These are phyloP conservation scores for Plectropomus leopardus DNA, from an alignment of 2,113 vertebrate species.

Conservation along the genomic window DNA sequence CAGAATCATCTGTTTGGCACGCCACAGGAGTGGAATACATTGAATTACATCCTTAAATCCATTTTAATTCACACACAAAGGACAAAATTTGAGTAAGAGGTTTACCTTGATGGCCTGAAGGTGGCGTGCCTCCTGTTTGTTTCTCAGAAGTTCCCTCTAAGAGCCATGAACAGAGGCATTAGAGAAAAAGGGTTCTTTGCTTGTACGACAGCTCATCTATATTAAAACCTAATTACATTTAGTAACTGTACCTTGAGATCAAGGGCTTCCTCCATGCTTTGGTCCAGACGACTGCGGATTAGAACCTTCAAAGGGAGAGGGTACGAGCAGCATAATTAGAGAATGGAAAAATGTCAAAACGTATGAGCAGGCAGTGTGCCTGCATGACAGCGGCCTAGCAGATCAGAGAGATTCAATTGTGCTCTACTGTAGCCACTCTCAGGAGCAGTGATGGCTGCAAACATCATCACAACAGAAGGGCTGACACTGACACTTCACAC, in stretches of 20 bases:
- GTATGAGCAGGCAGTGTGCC: conserved; percentile 51
- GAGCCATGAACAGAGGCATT: conserved; percentile 43
- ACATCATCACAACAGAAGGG: conserved; percentile 59
- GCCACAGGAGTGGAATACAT: background rate
- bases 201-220: conserved; percentile 37
- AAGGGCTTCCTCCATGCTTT: conserved; percentile 94
- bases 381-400: conserved; percentile 49
- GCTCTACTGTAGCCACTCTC: conserved; percentile 33
- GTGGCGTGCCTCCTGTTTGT: conserved; percentile 94
- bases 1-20: background rate
- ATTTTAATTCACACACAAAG: conserved; percentile 28
- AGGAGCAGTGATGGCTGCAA: conserved; percentile 49
- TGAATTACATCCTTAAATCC: conserved; percentile 47
- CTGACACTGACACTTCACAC: conserved; percentile 61
- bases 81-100: conserved; percentile 32
- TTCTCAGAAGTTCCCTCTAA: conserved; percentile 94
- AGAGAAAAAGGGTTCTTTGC: conserved; percentile 4
- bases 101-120: conserved; percentile 98
- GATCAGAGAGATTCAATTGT: conserved; percentile 72
- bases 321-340: conserved; percentile 62
- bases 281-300: conserved; percentile 94
- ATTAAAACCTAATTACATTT: conserved; percentile 67
- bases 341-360: conserved; percentile 61
- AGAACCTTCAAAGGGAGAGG: conserved; percentile 88
- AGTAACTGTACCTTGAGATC: conserved; percentile 91